phyloP scores from a whole-genome alignment of 2,797 vertebrate genomes.

The Eremophila alpestris region DNA sequence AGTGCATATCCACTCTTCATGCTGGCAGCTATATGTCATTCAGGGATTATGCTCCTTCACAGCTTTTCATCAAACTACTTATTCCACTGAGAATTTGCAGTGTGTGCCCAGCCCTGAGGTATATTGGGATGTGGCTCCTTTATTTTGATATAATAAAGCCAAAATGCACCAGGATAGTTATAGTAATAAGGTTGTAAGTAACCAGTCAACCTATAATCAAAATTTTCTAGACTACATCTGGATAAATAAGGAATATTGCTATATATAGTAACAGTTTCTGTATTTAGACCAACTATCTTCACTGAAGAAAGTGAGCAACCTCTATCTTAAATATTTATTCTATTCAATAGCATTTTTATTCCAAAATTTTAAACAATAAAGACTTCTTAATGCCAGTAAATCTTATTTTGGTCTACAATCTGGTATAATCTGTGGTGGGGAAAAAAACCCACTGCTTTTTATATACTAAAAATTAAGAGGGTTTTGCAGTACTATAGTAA shows the following conservation, averaged over 20 bases:
- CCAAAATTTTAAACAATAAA: not conserved
- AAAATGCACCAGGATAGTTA: not conserved
- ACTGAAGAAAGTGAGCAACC: not conserved
- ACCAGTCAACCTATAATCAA: not conserved
- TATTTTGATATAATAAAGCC: not conserved
- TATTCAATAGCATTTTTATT: not conserved
- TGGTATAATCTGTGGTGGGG: not conserved
- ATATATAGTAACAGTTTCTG: not conserved
- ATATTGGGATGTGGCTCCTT: not conserved
- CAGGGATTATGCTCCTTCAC: not conserved
- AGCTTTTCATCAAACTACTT: not conserved
- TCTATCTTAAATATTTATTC: not conserved
- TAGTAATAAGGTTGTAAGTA: not conserved
- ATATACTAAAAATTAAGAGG: not conserved
- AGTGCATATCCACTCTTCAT: not conserved
- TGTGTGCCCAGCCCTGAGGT: not conserved
- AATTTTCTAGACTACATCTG: not conserved
- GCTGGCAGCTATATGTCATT: not conserved
- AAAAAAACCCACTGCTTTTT: fast-evolving
- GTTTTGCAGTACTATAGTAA: not conserved
- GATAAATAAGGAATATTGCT: not conserved
- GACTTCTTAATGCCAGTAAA: not conserved
- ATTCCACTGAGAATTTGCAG: not conserved
- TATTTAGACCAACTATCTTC: not conserved
- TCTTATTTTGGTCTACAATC: not conserved